phyloP scores from a whole-genome alignment of 2,888 invertebrate species.

The Poecilobothrus nobilitatus region DNA sequence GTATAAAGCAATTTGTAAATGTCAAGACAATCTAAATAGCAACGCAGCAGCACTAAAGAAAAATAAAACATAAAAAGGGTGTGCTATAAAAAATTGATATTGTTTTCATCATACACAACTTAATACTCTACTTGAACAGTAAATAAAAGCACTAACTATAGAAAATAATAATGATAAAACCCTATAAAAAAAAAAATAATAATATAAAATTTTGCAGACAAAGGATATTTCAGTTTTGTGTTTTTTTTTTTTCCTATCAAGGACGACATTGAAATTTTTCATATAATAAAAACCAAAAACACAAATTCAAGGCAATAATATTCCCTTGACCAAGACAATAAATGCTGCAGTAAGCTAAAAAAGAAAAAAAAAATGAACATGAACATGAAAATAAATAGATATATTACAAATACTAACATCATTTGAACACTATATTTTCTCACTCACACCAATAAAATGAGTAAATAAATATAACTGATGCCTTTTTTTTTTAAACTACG shows the following conservation, averaged over 20 bases:
- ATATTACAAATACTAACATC: too few relatives aligned
- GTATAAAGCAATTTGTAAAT: not conserved
- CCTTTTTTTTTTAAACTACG: too few relatives aligned
- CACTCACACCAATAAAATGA: too few relatives aligned
- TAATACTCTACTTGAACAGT: not conserved
- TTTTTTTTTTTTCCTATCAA: not conserved
- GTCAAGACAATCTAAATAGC: not conserved
- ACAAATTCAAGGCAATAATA: not conserved
- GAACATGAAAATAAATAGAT: too few relatives aligned
- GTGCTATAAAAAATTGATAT: not conserved
- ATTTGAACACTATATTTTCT: too few relatives aligned
- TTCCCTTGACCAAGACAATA: conserved; percentile 6
- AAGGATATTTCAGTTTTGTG: not conserved
- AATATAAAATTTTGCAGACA: not conserved
- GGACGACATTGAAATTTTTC: not conserved
- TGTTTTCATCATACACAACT: not conserved
- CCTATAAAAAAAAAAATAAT: not conserved
- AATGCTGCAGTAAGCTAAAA: not conserved
- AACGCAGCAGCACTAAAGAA: not conserved
- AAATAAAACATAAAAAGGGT: not conserved
- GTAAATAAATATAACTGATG: too few relatives aligned
- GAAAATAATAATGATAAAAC: too few relatives aligned
- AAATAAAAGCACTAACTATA: not conserved
- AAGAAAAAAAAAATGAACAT: too few relatives aligned
- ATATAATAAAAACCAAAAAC: not conserved